Conservation (phyloP, 2,888 invertebrate species). For the Cephalotes varians region DNA sequence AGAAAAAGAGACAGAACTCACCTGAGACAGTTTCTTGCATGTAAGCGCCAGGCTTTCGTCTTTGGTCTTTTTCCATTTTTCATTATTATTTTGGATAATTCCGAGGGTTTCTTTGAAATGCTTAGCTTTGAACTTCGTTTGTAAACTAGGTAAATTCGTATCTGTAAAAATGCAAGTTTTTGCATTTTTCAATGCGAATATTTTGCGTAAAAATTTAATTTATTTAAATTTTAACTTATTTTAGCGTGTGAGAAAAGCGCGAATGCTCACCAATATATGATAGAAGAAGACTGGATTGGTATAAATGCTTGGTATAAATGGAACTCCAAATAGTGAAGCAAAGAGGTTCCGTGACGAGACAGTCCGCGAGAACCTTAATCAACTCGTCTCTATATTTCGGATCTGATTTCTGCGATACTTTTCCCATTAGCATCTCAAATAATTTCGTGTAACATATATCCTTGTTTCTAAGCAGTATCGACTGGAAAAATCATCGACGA, state of each 20-base stretch:
- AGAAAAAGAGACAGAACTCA: conserved; percentile 62
- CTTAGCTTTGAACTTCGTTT: conserved; percentile 83
- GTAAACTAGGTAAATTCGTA: conserved; percentile 84
- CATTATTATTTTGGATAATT: conserved; percentile 85
- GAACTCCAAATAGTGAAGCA: conserved; percentile 90
- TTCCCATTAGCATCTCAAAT: conserved; percentile 89
- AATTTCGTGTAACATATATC: conserved; percentile 85
- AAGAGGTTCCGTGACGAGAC: conserved; percentile 88
- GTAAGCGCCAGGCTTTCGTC: conserved; percentile 74
- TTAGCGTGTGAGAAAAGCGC: too few species aligned
- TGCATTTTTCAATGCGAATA: neutral
- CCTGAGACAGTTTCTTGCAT: conserved; percentile 76
- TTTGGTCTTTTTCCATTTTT: conserved; percentile 85
- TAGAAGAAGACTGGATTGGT: conserved; percentile 89
- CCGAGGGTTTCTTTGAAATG: conserved; percentile 86
- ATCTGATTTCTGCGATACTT: conserved; percentile 87
- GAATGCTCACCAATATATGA: conserved; percentile 84
- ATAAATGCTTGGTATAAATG: conserved; percentile 89
- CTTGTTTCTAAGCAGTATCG: conserved; percentile 81
- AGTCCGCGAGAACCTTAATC: conserved; percentile 88
- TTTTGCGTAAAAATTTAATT: neutral
- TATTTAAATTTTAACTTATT: neutral
- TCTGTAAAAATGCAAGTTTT: conserved; percentile 54
- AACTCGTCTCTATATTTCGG: conserved; percentile 87
- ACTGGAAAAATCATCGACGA: conserved; percentile 70